These are phyloP conservation scores for Diplazon laetatorius DNA, from an alignment of 2,888 invertebrate species.

Conservation along the genomic window DNA sequence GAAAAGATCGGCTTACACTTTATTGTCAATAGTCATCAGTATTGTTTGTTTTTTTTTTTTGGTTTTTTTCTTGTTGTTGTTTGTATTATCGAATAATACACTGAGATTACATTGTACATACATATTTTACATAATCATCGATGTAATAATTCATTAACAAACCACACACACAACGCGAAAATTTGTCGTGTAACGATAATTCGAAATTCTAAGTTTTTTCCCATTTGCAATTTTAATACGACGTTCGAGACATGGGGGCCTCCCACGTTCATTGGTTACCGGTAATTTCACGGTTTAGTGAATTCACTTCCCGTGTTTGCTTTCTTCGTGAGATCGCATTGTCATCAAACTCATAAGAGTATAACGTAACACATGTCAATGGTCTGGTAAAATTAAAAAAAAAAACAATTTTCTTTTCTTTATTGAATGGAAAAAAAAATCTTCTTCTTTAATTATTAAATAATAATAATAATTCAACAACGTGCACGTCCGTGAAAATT, in stretches of 20 bases:
- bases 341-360: constrained; percentile 31
- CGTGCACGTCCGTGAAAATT: constrained; percentile 7
- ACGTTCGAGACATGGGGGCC: constrained; percentile 43
- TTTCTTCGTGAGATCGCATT: constrained; percentile 17
- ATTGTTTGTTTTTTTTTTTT: constrained; percentile 50
- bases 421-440: constrained; percentile 1
- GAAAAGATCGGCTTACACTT: constrained; percentile 80
- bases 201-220: constrained; percentile 57
- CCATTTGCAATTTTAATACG: constrained; percentile 29
- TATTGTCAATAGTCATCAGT: constrained; percentile 80
- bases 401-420: too few species aligned
- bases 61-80: too few species aligned
- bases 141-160: constrained; percentile 80
- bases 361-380: too few species aligned
- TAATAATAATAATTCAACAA: constrained; percentile 11
- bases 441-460: too few species aligned
- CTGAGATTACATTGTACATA: constrained; percentile 81
- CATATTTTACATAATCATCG: constrained; percentile 81
- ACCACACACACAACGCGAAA: constrained; percentile 76
- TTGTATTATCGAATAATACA: constrained; percentile 80
- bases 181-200: constrained; percentile 78
- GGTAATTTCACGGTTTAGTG: too few species aligned
- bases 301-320: too few species aligned
- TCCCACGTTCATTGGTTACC: too few species aligned
- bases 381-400: too few species aligned